These are phyloP conservation scores for Nautilus pompilius DNA, from an alignment of 1,140 invertebrate genomes.

Conservation along the genomic window DNA sequence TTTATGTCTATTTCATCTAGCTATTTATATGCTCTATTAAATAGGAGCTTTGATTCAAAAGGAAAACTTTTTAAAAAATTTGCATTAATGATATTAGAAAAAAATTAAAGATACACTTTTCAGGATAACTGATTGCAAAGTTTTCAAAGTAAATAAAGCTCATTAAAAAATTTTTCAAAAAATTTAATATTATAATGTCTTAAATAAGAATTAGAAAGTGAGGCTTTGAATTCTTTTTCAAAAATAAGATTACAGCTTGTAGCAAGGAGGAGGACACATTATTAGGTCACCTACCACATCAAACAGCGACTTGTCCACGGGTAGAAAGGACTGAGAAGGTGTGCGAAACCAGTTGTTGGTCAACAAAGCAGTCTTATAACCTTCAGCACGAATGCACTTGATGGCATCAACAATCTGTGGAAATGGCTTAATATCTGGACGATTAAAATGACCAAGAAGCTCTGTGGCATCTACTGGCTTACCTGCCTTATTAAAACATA, in stretches of 20 bases:
- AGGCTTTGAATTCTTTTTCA: too few species aligned
- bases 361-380: slow-evolving; percentile 54
- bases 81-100: too few species aligned
- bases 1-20: too few species aligned
- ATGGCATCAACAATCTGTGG: slow-evolving; percentile 51
- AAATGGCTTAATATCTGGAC: slow-evolving; percentile 18
- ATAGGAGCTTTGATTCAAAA: too few species aligned
- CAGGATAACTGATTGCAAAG: too few species aligned
- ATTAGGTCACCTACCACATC: slow-evolving; percentile 50
- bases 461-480: slow-evolving; percentile 30
- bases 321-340: slow-evolving; percentile 24
- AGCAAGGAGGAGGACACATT: background rate
- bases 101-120: too few species aligned
- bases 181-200: too few species aligned
- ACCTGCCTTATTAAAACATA: slow-evolving; percentile 25
- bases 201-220: too few species aligned
- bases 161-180: too few species aligned
- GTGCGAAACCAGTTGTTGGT: slow-evolving; percentile 55
- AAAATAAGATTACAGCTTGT: background rate
- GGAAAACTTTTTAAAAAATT: too few species aligned
- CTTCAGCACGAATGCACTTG: slow-evolving; percentile 43
- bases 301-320: slow-evolving; percentile 37
- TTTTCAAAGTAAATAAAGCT: too few species aligned
- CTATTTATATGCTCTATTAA: too few species aligned
- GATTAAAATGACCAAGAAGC: slow-evolving; percentile 20